phyloP scores from a whole-genome alignment of 2,113 vertebrate species.

The Ammodytes marinus region DNA sequence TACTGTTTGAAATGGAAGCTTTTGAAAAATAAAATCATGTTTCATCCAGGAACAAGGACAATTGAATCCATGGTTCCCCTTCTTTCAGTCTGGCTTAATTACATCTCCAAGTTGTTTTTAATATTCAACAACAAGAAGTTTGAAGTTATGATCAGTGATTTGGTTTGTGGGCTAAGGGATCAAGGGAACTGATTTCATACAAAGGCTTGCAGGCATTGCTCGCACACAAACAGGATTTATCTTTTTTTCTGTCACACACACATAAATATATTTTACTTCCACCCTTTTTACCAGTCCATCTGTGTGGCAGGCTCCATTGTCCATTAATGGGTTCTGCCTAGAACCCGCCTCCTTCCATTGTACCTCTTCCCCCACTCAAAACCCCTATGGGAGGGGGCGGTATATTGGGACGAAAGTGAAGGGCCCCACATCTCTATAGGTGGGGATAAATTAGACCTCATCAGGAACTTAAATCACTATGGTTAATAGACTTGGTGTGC shows the following conservation, averaged over 20 bases:
- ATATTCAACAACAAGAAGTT: slow-evolving; percentile 25
- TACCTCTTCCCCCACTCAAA: slow-evolving; percentile 32
- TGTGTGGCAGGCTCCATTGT: slow-evolving; percentile 27
- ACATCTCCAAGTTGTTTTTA: slow-evolving; percentile 39
- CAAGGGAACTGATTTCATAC: slow-evolving; percentile 22
- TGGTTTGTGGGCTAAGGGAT: slow-evolving; percentile 19
- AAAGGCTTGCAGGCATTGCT: slow-evolving; percentile 1
- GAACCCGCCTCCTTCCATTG: slow-evolving; percentile 8
- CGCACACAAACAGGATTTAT: slow-evolving; percentile 2
- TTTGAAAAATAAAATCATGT: slow-evolving; percentile 51
- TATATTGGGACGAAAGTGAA: slow-evolving; percentile 39
- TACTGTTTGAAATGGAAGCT: slow-evolving; percentile 63
- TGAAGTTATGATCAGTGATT: slow-evolving; percentile 37
- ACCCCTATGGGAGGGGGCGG: slow-evolving; percentile 33
- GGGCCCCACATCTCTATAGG: slow-evolving; percentile 51
- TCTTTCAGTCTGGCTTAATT: slow-evolving; percentile 17
- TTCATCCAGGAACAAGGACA: slow-evolving; percentile 11
- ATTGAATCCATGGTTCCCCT: not conserved
- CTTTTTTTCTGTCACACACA: slow-evolving; percentile 12
- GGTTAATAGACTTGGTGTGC: slow-evolving; percentile 55
- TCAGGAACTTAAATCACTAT: slow-evolving; percentile 64
- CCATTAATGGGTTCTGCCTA: slow-evolving; percentile 31
- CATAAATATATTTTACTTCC: slow-evolving; percentile 13
- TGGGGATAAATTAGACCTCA: slow-evolving; percentile 66
- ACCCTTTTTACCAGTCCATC: slow-evolving; percentile 20